phyloP scores from a whole-genome alignment of 2,113 vertebrate species.

The Trinectes maculatus region DNA sequence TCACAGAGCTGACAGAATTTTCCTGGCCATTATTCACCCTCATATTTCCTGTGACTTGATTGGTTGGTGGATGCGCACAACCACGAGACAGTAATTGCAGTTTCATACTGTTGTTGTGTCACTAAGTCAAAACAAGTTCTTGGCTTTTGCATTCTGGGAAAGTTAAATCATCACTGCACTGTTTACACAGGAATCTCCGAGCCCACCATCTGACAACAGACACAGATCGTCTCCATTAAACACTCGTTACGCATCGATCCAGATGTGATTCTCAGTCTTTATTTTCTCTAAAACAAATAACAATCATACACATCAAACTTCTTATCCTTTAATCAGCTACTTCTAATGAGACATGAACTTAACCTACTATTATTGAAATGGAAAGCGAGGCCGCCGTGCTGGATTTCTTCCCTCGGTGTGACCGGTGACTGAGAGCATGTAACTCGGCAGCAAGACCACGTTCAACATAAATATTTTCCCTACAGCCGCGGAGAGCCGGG shows the following conservation, averaged over 20 bases:
- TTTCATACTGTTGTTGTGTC: background rate
- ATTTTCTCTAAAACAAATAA: too few species aligned
- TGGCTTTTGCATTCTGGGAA: background rate
- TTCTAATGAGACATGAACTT: background rate
- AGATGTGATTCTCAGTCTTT: too few species aligned
- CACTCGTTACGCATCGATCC: too few species aligned
- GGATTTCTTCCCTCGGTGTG: conserved; percentile 21
- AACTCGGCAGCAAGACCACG: conserved; percentile 31
- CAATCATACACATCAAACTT: background rate
- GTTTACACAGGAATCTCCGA: too few species aligned
- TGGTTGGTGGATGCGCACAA: background rate
- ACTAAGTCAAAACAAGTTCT: background rate
- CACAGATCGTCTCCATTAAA: too few species aligned
- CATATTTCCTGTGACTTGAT: too few species aligned
- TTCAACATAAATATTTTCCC: conserved; percentile 58
- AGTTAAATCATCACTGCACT: background rate
- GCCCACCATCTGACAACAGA: too few species aligned
- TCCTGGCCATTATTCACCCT: too few species aligned
- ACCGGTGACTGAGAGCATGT: conserved; percentile 7
- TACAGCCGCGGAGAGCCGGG: conserved; percentile 28
- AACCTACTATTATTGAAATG: conserved; percentile 5
- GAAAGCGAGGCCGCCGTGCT: conserved; percentile 11
- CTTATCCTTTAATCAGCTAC: background rate
- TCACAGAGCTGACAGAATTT: too few species aligned
- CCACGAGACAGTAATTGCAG: background rate